Evolutionary conservation across 2,797 vertebrate genomes (phyloP).

Genomic region (Psittacula derbiana): DNA sequence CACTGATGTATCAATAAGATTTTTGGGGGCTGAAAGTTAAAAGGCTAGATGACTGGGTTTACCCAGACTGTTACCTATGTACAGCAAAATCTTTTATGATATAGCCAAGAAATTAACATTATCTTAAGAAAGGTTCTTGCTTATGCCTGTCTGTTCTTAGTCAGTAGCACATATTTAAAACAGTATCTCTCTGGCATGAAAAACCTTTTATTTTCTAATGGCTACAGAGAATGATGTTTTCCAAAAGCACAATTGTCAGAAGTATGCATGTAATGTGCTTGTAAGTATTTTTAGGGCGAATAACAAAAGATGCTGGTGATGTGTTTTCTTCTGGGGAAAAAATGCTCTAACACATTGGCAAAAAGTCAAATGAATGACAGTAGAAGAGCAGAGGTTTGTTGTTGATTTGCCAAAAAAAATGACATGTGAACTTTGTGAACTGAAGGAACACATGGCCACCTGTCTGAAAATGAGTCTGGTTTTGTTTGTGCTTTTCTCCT

Average conservation of each 20-base stretch:
- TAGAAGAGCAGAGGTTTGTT: neutral
- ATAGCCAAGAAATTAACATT: neutral
- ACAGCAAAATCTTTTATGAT: neutral
- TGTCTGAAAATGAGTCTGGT: neutral
- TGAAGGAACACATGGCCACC: neutral
- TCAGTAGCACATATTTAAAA: neutral
- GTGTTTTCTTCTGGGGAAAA: neutral
- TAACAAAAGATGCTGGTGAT: neutral
- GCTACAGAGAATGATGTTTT: neutral
- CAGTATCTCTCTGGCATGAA: neutral
- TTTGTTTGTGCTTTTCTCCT: neutral
- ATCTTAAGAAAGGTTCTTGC: neutral
- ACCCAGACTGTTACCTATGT: neutral
- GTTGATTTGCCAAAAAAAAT: constrained; percentile 1
- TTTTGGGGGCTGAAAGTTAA: neutral
- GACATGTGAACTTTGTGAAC: neutral
- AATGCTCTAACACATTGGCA: neutral
- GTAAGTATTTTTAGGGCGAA: neutral
- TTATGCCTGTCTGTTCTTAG: neutral
- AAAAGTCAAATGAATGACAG: neutral
- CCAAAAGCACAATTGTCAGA: neutral
- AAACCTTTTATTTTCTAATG: constrained; percentile 20
- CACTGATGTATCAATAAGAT: neutral
- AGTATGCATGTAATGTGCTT: neutral
- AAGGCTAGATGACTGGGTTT: neutral